Conservation (phyloP, 2,113 vertebrate species). For the Cathartes aura region DNA sequence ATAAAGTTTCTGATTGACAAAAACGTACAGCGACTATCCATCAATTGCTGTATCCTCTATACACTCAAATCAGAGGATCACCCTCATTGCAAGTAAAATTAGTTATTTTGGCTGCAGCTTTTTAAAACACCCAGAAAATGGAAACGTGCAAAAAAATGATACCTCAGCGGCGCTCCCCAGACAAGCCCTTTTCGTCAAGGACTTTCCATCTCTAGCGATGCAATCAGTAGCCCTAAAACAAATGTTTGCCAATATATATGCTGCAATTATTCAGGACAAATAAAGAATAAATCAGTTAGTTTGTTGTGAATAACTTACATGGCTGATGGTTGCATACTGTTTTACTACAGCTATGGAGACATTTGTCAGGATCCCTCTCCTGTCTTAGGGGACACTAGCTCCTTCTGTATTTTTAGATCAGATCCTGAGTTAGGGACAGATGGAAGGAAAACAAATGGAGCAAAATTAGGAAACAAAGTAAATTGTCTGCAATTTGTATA, state of each 20-base stretch:
- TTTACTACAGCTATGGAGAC: not conserved
- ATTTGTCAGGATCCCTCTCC: not conserved
- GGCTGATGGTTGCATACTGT: not conserved
- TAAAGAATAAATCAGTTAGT: slow-evolving; percentile 15
- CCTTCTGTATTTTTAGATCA: not conserved
- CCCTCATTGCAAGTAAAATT: not conserved
- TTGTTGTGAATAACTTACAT: not conserved
- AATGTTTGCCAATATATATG: slow-evolving; percentile 43
- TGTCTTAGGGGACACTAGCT: not conserved
- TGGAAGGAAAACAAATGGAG: not conserved
- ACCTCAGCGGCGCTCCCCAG: not conserved
- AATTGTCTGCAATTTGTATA: not conserved
- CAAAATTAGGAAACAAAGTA: not conserved
- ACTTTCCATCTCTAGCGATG: not conserved
- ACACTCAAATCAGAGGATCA: not conserved
- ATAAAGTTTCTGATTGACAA: not conserved
- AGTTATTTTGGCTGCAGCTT: not conserved
- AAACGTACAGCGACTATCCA: rapidly evolving
- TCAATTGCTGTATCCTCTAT: rapidly evolving
- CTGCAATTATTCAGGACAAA: slow-evolving; percentile 33
- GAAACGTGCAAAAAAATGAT: not conserved
- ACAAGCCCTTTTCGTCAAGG: not conserved
- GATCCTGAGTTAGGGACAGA: not conserved
- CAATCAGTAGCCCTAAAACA: slow-evolving; percentile 8
- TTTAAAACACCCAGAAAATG: not conserved